Evolutionary conservation across 2,888 invertebrate genomes (phyloP).

Genomic region (Platycnemis pennipes): DNA sequence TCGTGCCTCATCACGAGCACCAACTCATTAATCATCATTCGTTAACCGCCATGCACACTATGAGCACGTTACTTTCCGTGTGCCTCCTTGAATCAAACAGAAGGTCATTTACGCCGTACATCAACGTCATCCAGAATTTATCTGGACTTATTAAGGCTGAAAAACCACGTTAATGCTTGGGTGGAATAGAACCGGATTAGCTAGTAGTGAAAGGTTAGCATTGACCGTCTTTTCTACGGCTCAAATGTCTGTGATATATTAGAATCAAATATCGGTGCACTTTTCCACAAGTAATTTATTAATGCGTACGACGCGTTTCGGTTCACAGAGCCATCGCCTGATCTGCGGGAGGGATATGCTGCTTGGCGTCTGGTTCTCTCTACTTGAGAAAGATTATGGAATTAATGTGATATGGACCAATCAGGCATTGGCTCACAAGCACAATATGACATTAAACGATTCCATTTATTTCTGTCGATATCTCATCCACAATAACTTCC

Average conservation of each 20-base stretch:
- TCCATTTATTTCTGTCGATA: not conserved
- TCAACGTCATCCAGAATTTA: slow-evolving; percentile 58
- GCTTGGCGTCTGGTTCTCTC: not conserved
- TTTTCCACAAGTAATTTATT: too few species aligned
- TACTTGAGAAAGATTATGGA: not conserved
- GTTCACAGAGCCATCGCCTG: too few species aligned
- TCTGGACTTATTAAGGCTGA: slow-evolving; percentile 54
- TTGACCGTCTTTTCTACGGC: not conserved
- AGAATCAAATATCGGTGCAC: too few species aligned
- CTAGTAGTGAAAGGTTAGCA: not conserved
- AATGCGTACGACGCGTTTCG: too few species aligned
- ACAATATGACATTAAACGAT: slow-evolving; percentile 38
- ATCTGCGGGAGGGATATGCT: not conserved
- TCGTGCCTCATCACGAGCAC: slow-evolving; percentile 57
- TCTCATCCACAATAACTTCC: slow-evolving; percentile 25
- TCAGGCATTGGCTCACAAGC: not conserved
- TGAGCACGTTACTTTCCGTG: slow-evolving; percentile 47
- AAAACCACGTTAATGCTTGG: slow-evolving; percentile 45
- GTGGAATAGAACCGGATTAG: slow-evolving; percentile 21
- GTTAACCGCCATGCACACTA: slow-evolving; percentile 57
- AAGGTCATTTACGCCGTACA: slow-evolving; percentile 61
- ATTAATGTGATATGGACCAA: not conserved
- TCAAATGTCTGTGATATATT: not conserved
- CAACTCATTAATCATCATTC: slow-evolving; percentile 60
- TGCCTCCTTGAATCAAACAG: slow-evolving; percentile 62